Conservation (phyloP, 2,113 vertebrate species). For the Platycercus adscitus region DNA sequence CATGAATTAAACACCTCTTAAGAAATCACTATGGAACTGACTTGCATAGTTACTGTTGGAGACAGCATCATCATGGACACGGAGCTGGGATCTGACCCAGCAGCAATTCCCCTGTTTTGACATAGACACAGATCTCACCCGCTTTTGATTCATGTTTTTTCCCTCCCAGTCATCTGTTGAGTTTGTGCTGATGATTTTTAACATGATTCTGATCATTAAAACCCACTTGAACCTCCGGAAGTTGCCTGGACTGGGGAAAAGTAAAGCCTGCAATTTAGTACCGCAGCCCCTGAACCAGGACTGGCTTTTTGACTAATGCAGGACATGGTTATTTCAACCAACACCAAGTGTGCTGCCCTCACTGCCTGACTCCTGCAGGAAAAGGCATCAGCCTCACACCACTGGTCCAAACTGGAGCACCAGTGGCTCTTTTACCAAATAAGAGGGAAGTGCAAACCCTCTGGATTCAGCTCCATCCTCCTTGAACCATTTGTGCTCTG, state of each 20-base stretch:
- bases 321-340: not conserved
- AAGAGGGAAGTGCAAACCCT: not conserved
- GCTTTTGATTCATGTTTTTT: not conserved
- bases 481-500: not conserved
- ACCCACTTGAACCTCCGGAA: not conserved
- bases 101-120: not conserved
- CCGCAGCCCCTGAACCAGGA: too few relatives aligned
- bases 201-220: not conserved
- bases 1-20: not conserved
- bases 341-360: not conserved
- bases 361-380: not conserved
- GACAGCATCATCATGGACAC: not conserved
- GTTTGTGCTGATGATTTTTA: not conserved
- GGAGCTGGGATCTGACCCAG: not conserved
- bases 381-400: not conserved
- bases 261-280: not conserved
- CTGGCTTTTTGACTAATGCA: not conserved
- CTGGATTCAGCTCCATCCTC: not conserved
- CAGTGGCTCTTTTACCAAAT: not conserved
- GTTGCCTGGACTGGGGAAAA: not conserved
- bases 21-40: not conserved
- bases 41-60: not conserved
- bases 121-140: not conserved
- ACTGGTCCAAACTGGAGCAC: not conserved
- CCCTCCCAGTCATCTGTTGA: not conserved